Percentiles rank a stretch among this genome's conserved stretches.
Conservation (phyloP, 1,140 invertebrate species). For the Pseudomyrmex pallidus region DNA sequence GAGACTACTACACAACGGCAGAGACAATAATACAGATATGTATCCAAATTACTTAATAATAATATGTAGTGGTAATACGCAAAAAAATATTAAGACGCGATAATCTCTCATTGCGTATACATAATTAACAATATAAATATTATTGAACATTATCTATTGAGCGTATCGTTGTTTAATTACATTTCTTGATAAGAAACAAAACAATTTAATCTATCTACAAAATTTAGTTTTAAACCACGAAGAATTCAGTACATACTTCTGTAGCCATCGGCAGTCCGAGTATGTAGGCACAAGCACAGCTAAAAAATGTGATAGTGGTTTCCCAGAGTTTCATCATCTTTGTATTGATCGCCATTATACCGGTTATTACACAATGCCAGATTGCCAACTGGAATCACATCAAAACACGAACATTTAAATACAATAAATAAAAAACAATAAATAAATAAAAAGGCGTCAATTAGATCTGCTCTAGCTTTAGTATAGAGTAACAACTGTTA, state of each 20-base stretch:
- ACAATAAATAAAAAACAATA: neutral
- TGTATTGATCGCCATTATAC: conserved; percentile 91
- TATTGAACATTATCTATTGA: neutral
- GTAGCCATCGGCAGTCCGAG: conserved; percentile 95
- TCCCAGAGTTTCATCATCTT: conserved; percentile 91
- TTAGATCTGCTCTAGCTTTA: too few relatives aligned
- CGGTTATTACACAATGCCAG: conserved; percentile 93
- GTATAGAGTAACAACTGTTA: too few relatives aligned
- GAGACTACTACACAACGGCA: neutral
- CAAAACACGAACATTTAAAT: neutral
- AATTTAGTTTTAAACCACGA: neutral
- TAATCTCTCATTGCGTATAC: neutral
- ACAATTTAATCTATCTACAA: too few relatives aligned
- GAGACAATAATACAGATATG: conserved; percentile 36
- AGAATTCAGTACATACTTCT: conserved; percentile 86
- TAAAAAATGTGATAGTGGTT: conserved; percentile 94
- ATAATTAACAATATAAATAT: conserved; percentile 35
- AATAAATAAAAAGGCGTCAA: too few relatives aligned
- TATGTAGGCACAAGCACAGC: conserved; percentile 92
- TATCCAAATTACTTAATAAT: neutral
- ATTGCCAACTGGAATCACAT: conserved; percentile 87
- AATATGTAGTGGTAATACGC: neutral
- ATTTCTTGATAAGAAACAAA: conserved; percentile 1
- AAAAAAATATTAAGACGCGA: neutral
- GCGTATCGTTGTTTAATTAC: neutral